Percentiles rank a stretch among this genome's conserved stretches.
Evolutionary conservation across 2,797 vertebrate species (phyloP).

Genomic region (Agapornis canus): DNA sequence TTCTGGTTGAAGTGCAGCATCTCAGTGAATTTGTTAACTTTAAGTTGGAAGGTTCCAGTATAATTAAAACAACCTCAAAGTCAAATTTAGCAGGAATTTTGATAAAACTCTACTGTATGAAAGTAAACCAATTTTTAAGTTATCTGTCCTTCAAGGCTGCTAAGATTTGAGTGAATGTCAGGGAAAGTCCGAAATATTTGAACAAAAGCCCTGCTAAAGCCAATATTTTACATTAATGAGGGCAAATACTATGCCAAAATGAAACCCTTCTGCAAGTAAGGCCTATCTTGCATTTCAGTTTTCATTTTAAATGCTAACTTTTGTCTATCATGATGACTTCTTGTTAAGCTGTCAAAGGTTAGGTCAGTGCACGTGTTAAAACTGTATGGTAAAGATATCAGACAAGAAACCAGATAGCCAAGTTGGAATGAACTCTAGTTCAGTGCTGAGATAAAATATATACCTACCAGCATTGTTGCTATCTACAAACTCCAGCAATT

Average conservation of each 20-base stretch:
- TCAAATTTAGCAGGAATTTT: neutral
- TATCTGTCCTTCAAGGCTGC: neutral
- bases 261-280: neutral
- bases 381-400: neutral
- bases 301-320: neutral
- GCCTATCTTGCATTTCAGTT: neutral
- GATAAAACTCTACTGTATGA: neutral
- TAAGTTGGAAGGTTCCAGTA: neutral
- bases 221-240: neutral
- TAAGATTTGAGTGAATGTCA: neutral
- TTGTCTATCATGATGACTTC: neutral
- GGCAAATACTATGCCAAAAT: neutral
- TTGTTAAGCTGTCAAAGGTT: neutral
- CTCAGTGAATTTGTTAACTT: neutral
- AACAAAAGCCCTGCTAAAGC: neutral
- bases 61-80: conserved; percentile 33
- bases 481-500: neutral
- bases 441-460: neutral
- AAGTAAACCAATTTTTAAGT: conserved; percentile 18
- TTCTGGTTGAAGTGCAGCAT: conserved; percentile 21
- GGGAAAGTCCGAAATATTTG: conserved; percentile 11
- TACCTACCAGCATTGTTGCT: neutral
- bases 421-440: neutral
- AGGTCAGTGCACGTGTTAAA: neutral
- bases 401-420: neutral